A percentile compares a stretch with the other conserved stretches of the same genome.
Evolutionary conservation across 2,113 vertebrate genomes (phyloP).

Genomic region (Vimba vimba): DNA sequence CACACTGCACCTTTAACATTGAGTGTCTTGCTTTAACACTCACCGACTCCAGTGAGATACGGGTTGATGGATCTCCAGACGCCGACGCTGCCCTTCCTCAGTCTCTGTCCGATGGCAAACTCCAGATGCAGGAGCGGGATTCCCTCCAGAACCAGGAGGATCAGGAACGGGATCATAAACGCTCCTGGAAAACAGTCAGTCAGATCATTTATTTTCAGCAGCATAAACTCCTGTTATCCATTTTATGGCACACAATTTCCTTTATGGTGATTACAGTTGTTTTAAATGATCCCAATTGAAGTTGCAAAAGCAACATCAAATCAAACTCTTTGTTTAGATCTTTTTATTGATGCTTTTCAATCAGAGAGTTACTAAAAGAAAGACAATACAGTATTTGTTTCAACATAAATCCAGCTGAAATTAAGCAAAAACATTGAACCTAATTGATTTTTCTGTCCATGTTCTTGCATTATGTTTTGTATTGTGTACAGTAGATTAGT

Average conservation of each 20-base stretch:
- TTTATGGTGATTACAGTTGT: too few species aligned
- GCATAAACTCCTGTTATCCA: not conserved
- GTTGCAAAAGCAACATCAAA: not conserved
- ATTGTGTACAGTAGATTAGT: not conserved
- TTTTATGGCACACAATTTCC: not conserved
- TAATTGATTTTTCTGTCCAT: not conserved
- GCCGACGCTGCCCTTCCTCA: conserved; percentile 80
- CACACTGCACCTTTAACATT: too few species aligned
- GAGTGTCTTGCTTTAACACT: conserved; percentile 45
- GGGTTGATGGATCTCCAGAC: conserved; percentile 85
- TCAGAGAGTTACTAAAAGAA: too few species aligned
- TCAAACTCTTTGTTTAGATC: not conserved
- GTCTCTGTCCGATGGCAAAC: conserved; percentile 86
- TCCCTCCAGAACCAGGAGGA: conserved; percentile 85
- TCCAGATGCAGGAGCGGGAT: conserved; percentile 83
- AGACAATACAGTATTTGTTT: too few species aligned
- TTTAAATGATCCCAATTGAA: too few species aligned
- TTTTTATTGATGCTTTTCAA: too few species aligned
- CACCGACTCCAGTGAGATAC: conserved; percentile 81
- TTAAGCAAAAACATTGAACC: too few species aligned
- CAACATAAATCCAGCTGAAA: too few species aligned
- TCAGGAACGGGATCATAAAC: conserved; percentile 90
- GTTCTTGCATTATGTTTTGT: not conserved
- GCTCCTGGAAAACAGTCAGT: conserved; percentile 72
- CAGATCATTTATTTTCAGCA: not conserved